A percentile compares a stretch with the other conserved stretches of the same genome.
Conservation (phyloP, 2,888 invertebrate species). For the Seladonia tumulorum region DNA sequence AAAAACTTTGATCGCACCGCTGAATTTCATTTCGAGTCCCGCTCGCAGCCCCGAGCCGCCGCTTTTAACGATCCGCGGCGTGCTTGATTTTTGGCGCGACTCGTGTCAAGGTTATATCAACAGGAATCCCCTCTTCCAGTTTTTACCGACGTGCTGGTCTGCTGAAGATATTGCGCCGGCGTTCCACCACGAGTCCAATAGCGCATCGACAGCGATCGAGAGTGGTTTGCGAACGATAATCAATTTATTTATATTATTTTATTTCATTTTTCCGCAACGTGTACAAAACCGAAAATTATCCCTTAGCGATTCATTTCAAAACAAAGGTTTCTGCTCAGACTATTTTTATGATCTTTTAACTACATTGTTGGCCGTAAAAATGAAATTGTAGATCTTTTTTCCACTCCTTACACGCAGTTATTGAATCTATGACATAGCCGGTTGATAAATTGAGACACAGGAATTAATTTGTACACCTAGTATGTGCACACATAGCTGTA, state of each 20-base stretch:
- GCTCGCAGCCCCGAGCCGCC: not conserved
- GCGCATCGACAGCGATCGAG: not conserved
- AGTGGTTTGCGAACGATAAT: not conserved
- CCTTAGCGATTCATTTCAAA: not conserved
- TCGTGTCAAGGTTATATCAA: slow-evolving; percentile 58
- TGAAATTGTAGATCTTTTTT: too few species aligned
- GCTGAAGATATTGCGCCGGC: slow-evolving; percentile 16
- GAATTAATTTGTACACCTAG: too few species aligned
- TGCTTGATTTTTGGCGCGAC: slow-evolving; percentile 55
- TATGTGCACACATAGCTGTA: not conserved
- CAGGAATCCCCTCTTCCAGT: slow-evolving; percentile 35
- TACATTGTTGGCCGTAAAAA: not conserved
- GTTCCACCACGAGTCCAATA: not conserved
- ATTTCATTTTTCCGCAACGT: not conserved
- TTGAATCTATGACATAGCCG: too few species aligned
- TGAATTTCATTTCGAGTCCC: slow-evolving; percentile 49
- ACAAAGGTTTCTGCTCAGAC: not conserved
- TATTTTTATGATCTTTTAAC: not conserved
- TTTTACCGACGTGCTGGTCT: not conserved
- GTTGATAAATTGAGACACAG: too few species aligned
- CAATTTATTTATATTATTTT: not conserved
- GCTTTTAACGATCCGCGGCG: slow-evolving; percentile 62
- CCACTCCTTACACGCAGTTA: too few species aligned
- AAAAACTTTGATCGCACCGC: slow-evolving; percentile 44
- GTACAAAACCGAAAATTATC: not conserved